phyloP scores from a whole-genome alignment of 2,797 vertebrate genomes.

The Mus minutoides region DNA sequence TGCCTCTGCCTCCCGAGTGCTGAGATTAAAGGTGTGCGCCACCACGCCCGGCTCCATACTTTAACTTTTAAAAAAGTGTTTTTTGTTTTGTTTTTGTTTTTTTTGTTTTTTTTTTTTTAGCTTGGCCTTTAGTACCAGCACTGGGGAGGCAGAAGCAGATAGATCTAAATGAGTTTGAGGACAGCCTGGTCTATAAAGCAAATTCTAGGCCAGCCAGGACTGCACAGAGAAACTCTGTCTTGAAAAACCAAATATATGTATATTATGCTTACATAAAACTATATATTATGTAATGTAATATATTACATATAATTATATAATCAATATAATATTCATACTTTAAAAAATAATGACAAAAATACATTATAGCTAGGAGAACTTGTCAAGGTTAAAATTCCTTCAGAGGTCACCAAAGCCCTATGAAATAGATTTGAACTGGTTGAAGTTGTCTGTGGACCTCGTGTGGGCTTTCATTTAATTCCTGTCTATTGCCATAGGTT shows the following conservation, averaged over 20 bases:
- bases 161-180: background rate
- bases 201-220: background rate
- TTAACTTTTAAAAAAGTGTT: background rate
- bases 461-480: background rate
- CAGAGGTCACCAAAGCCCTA: background rate
- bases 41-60: too few relatives aligned
- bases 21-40: too few relatives aligned
- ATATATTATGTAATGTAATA: too few relatives aligned
- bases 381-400: slow-evolving; percentile 36
- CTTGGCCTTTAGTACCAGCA: background rate
- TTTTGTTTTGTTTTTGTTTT: too few relatives aligned
- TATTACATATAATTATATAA: background rate
- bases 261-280: too few relatives aligned
- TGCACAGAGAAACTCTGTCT: background rate
- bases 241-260: background rate
- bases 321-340: background rate
- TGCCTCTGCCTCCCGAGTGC: too few relatives aligned
- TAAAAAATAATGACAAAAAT: slow-evolving; percentile 1
- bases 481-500: background rate
- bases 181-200: background rate
- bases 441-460: background rate
- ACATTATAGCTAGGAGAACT: background rate
- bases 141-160: background rate
- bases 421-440: background rate
- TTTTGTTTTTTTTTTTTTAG: too few relatives aligned